Conservation (phyloP, 2,888 invertebrate genomes). For the Dolomedes plantarius region DNA sequence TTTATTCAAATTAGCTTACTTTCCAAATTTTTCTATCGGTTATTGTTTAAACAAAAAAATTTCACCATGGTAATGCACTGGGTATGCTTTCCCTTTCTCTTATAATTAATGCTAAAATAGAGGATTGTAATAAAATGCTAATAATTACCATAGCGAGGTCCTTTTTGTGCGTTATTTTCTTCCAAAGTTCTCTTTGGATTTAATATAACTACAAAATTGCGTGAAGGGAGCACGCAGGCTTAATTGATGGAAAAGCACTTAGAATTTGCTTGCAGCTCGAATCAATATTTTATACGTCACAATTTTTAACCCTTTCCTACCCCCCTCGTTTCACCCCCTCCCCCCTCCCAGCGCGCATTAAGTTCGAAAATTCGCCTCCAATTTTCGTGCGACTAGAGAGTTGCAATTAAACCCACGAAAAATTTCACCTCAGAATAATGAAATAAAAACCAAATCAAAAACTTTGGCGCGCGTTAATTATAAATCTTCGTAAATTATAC, state of each 20-base stretch:
- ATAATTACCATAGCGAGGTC: constrained; percentile 7
- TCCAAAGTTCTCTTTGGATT: neutral
- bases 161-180: constrained; percentile 6
- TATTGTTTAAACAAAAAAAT: neutral
- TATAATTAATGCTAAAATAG: constrained; percentile 14
- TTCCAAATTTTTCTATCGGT: neutral
- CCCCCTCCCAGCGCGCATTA: neutral
- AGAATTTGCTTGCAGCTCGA: neutral
- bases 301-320: constrained; percentile 24
- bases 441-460: constrained; percentile 64
- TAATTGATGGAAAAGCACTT: constrained; percentile 21
- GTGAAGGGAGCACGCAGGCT: constrained; percentile 1
- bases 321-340: neutral
- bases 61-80: neutral
- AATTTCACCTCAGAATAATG: constrained; percentile 55
- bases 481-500: constrained; percentile 71
- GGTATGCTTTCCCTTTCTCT: neutral
- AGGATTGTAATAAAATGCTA: constrained; percentile 14
- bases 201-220: constrained; percentile 14
- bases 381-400: constrained; percentile 42
- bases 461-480: constrained; percentile 65
- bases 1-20: constrained; percentile 9
- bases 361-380: constrained; percentile 13
- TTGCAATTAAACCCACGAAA: constrained; percentile 61
- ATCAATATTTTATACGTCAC: constrained; percentile 23